phyloP scores from a whole-genome alignment of 2,888 invertebrate genomes.

The Pachydiplax longipennis region DNA sequence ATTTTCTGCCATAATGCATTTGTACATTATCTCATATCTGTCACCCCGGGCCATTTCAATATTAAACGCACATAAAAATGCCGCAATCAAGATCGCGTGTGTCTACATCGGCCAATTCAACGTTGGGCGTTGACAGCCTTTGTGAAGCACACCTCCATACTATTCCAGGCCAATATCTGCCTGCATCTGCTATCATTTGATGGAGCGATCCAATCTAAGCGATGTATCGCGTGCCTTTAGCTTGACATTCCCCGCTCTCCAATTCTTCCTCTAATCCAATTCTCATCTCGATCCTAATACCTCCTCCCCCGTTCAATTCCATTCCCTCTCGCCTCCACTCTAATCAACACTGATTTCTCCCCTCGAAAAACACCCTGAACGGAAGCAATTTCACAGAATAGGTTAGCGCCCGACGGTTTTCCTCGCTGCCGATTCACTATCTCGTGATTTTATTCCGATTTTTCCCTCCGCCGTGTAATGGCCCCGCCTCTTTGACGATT shows the following conservation, averaged over 20 bases:
- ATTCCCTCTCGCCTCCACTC: not conserved
- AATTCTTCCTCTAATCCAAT: conserved; percentile 35
- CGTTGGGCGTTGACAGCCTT: conserved; percentile 12
- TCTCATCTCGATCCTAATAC: conserved; percentile 41
- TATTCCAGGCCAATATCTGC: not conserved
- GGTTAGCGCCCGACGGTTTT: conserved; percentile 12
- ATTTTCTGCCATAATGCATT: too few species aligned
- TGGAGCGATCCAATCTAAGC: conserved; percentile 16
- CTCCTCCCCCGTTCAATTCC: not conserved
- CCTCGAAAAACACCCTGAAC: conserved; percentile 3
- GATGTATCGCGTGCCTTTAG: conserved; percentile 12
- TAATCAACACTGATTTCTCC: conserved; percentile 27
- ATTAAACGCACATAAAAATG: not conserved
- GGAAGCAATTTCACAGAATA: not conserved
- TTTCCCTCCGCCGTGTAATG: not conserved
- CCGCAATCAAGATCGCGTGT: not conserved
- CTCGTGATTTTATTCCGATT: not conserved
- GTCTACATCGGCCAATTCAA: not conserved
- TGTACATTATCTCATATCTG: not conserved
- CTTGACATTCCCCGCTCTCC: not conserved
- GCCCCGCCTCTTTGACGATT: not conserved
- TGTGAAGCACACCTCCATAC: not conserved
- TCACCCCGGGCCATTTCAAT: not conserved
- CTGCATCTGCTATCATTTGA: conserved; percentile 17
- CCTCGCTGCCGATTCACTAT: not conserved